phyloP scores from a whole-genome alignment of 1,140 invertebrate species.

The Philopotamus ludificatus region DNA sequence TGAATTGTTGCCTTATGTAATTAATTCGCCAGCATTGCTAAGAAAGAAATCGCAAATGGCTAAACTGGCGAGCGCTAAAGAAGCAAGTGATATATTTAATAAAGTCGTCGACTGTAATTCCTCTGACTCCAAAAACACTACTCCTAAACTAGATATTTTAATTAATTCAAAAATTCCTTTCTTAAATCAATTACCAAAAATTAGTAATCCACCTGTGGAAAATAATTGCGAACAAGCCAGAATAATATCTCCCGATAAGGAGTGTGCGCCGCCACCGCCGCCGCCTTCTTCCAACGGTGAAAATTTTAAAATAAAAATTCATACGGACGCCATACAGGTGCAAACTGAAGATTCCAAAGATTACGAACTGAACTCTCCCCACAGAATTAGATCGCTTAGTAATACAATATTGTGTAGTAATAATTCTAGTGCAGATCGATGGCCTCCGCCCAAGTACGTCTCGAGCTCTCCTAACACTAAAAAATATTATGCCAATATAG shows the following conservation, averaged over 20 bases:
- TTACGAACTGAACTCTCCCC: not conserved
- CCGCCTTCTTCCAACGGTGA: too few species aligned
- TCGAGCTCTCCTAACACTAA: constrained; percentile 29
- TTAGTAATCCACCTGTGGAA: not conserved
- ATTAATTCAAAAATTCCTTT: not conserved
- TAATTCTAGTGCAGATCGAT: constrained; percentile 12
- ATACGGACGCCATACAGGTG: not conserved
- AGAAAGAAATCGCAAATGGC: not conserved
- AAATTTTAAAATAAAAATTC: too few species aligned
- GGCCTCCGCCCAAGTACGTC: constrained; percentile 19
- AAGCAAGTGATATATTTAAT: too few species aligned
- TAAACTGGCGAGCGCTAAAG: too few species aligned
- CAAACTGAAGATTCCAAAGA: not conserved
- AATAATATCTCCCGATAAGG: not conserved
- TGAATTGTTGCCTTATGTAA: not conserved
- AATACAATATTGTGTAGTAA: constrained; percentile 29
- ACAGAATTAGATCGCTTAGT: constrained; percentile 30
- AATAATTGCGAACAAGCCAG: not conserved
- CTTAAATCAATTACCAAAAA: not conserved
- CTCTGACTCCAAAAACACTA: too few species aligned
- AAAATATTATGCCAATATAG: constrained; percentile 35
- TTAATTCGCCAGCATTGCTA: not conserved
- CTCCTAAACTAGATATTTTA: not conserved
- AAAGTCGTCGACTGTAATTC: too few species aligned
- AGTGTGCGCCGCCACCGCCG: too few species aligned